Percentiles rank a stretch among this genome's conserved stretches.
Evolutionary conservation across 2,888 invertebrate species (phyloP).

Genomic region (Zygothrica quintamaculata): DNA sequence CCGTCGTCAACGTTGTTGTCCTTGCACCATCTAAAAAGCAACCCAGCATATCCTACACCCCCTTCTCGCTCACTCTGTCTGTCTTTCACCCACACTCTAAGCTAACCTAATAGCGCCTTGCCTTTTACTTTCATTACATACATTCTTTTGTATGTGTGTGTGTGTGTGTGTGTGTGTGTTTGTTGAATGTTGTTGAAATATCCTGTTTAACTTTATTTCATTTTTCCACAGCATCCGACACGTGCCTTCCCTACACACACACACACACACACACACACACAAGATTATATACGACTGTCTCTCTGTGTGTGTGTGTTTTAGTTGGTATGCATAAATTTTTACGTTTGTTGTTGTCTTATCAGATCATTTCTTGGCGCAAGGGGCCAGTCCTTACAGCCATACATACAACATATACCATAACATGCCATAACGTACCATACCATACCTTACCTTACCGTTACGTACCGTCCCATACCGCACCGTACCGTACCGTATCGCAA

Average conservation of each 20-base stretch:
- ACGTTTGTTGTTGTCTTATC: constrained; percentile 79
- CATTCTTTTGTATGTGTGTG: constrained; percentile 61
- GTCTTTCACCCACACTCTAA: not conserved
- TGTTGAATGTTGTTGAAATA: constrained; percentile 75
- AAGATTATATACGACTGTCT: constrained; percentile 15
- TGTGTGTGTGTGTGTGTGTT: constrained; percentile 49
- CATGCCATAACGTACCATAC: too few relatives aligned
- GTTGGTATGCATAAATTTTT: constrained; percentile 78
- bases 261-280: constrained; percentile 9
- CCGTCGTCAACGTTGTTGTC: constrained; percentile 63
- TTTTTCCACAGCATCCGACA: constrained; percentile 79
- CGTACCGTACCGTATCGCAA: constrained; percentile 11
- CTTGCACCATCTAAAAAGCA: constrained; percentile 32
- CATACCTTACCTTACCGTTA: too few relatives aligned
- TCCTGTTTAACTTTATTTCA: constrained; percentile 79
- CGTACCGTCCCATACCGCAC: too few relatives aligned
- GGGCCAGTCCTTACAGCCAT: constrained; percentile 1
- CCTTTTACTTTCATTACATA: constrained; percentile 73
- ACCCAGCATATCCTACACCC: too few relatives aligned
- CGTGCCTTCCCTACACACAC: constrained; percentile 54
- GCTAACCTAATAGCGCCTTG: constrained; percentile 24
- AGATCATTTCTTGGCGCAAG: constrained; percentile 68
- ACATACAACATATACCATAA: too few relatives aligned
- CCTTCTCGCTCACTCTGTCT: too few relatives aligned
- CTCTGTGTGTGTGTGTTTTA: constrained; percentile 56